phyloP scores from a whole-genome alignment of 1,140 invertebrate species.

The Uloborus diversus region DNA sequence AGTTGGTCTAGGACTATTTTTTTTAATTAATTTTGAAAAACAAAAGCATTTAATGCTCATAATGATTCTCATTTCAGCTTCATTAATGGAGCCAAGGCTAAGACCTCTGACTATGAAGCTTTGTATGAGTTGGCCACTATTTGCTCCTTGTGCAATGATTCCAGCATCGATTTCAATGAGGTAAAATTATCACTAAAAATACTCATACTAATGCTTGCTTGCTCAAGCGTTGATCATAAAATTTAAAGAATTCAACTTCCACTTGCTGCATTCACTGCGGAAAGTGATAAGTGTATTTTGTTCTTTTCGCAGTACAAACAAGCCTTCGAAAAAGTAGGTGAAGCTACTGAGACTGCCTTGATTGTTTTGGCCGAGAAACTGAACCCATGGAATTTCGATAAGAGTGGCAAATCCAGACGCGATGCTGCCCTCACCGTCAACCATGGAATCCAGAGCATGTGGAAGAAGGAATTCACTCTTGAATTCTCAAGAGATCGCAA shows the following conservation, averaged over 20 bases:
- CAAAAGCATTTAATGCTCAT: too few relatives aligned
- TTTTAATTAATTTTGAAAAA: too few relatives aligned
- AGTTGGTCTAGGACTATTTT: too few relatives aligned
- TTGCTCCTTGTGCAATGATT: slow-evolving; percentile 99
- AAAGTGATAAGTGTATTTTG: too few relatives aligned
- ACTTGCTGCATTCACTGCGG: too few relatives aligned
- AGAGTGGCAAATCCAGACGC: slow-evolving; percentile 88
- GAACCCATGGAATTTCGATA: slow-evolving; percentile 89
- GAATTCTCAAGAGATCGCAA: slow-evolving; percentile 99
- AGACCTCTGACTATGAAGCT: slow-evolving; percentile 84
- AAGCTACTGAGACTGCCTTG: slow-evolving; percentile 98
- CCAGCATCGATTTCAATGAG: slow-evolving; percentile 99
- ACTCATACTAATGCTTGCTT: too few relatives aligned
- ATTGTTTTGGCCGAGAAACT: slow-evolving; percentile 98
- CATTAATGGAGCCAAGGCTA: slow-evolving; percentile 73
- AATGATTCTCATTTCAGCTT: slow-evolving; percentile 59
- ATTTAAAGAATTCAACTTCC: too few relatives aligned
- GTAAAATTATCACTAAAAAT: neutral
- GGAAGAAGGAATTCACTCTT: slow-evolving; percentile 99
- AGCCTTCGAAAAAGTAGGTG: slow-evolving; percentile 87
- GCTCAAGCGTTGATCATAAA: too few relatives aligned
- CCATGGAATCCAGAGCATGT: slow-evolving; percentile 94
- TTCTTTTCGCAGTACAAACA: slow-evolving; percentile 67
- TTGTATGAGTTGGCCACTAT: slow-evolving; percentile 96
- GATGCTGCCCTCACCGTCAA: slow-evolving; percentile 91